phyloP scores from a whole-genome alignment of 2,797 vertebrate species.

The Poliocrania exsul region DNA sequence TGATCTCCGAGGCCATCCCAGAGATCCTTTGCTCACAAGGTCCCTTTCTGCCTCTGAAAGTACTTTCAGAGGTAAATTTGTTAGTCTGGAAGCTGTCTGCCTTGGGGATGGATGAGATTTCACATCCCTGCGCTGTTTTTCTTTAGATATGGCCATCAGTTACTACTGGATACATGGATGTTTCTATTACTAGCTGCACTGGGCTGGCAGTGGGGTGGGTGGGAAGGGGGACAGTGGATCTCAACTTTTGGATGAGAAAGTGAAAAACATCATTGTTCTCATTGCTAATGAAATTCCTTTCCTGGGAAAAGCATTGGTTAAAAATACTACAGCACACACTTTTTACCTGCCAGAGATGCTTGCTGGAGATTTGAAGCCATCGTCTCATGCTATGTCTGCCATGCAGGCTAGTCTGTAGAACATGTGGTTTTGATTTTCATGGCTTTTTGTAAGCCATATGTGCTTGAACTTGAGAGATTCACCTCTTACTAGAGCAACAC shows the following conservation, averaged over 20 bases:
- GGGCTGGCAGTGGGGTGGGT: not conserved
- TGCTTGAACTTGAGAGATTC: not conserved
- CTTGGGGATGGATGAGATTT: not conserved
- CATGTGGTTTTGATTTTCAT: not conserved
- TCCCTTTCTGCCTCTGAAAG: not conserved
- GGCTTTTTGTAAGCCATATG: not conserved
- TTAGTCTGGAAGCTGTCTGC: not conserved
- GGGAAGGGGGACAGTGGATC: not conserved
- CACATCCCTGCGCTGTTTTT: rapidly evolving
- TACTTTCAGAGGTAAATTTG: not conserved
- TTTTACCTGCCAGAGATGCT: not conserved
- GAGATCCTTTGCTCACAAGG: not conserved
- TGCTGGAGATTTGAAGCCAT: not conserved
- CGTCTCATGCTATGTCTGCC: rapidly evolving
- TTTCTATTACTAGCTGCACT: not conserved
- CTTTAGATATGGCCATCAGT: not conserved
- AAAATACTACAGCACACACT: rapidly evolving
- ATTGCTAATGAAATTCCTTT: not conserved
- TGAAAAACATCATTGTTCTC: not conserved
- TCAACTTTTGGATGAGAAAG: not conserved
- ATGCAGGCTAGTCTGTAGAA: not conserved
- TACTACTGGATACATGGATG: not conserved
- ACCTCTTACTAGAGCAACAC: not conserved
- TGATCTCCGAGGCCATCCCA: rapidly evolving
- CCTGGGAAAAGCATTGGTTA: not conserved